These are phyloP conservation scores for Hylaeus anthracinus DNA, from an alignment of 1,140 invertebrate genomes.

Conservation along the genomic window DNA sequence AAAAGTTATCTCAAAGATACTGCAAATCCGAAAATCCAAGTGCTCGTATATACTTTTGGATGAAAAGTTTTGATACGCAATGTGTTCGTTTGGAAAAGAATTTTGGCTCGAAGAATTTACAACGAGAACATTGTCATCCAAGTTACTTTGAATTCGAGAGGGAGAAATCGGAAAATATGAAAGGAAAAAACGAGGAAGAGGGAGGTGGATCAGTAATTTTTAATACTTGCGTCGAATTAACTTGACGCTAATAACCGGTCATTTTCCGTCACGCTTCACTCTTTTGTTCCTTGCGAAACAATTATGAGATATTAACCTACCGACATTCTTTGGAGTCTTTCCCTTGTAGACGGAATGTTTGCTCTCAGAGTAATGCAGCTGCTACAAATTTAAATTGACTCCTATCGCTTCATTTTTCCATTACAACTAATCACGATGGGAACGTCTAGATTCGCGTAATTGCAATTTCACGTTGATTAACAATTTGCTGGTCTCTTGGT, in stretches of 20 bases:
- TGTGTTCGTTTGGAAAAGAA: not conserved
- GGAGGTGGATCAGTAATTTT: slow-evolving; percentile 3
- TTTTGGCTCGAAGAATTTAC: not conserved
- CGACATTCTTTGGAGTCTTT: slow-evolving; percentile 13
- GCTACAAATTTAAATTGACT: not conserved
- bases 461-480: not conserved
- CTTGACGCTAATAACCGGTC: slow-evolving; percentile 34
- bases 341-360: not conserved
- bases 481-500: not conserved
- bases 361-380: not conserved
- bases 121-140: not conserved
- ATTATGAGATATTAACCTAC: slow-evolving; percentile 29
- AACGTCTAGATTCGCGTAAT: not conserved
- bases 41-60: no score
- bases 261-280: slow-evolving; percentile 14
- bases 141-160: slow-evolving; percentile 3
- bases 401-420: not conserved
- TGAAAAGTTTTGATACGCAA: no score
- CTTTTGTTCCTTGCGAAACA: slow-evolving; percentile 19
- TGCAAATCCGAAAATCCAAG: no score
- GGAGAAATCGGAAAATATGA: not conserved
- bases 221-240: slow-evolving; percentile 17
- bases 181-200: not conserved
- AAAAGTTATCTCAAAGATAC: no score
- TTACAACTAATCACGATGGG: not conserved